Conservation (phyloP, 1,140 invertebrate genomes). For the Vanessa tameamea region DNA sequence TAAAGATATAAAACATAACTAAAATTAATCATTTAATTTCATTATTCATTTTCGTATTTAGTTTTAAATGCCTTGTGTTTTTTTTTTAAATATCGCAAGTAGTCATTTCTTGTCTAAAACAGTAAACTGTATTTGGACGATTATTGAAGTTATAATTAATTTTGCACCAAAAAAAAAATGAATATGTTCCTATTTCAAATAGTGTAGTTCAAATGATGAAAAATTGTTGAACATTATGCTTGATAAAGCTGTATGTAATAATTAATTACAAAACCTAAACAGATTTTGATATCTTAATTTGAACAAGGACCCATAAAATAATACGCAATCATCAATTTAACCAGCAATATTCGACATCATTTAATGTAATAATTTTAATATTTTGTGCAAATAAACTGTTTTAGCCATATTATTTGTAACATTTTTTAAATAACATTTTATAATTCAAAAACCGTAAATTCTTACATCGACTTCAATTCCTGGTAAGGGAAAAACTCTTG, state of each 20-base stretch:
- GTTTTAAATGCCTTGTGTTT: no score
- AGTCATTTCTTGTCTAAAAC: no score
- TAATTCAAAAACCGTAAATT: constrained; percentile 44
- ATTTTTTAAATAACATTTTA: background rate
- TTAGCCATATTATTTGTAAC: no score
- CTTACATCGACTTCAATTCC: constrained; percentile 89
- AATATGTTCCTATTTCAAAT: background rate
- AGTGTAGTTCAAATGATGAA: background rate
- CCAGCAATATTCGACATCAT: background rate
- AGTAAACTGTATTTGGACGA: no score
- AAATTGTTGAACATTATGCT: constrained; percentile 1
- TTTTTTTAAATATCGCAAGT: no score
- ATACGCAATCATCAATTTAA: background rate
- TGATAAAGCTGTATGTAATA: background rate
- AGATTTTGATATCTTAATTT: constrained; percentile 7
- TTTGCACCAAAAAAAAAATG: no score
- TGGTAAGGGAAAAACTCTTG: constrained; percentile 83
- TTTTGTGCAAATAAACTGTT: background rate
- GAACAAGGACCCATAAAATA: constrained; percentile 7
- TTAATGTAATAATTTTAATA: background rate
- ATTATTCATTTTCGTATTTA: no score
- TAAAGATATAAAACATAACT: no score
- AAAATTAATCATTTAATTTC: no score
- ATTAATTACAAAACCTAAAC: constrained; percentile 10
- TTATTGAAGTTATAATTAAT: no score